A percentile compares a stretch with the other conserved stretches of the same genome.
These are phyloP conservation scores for Acanthurus lineatus DNA, from an alignment of 2,797 vertebrate genomes.

Conservation along the genomic window DNA sequence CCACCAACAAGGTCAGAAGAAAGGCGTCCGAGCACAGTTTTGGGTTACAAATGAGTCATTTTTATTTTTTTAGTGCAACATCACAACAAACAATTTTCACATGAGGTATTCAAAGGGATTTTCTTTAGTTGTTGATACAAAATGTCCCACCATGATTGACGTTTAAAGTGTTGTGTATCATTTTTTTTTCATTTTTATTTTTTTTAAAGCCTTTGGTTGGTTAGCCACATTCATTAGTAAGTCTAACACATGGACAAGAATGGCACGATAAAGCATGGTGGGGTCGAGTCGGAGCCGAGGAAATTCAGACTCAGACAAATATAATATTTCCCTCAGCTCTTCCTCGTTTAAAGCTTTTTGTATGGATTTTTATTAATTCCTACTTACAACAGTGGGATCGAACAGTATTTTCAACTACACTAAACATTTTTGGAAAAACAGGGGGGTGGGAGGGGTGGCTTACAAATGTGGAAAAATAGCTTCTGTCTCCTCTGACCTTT, in stretches of 20 bases:
- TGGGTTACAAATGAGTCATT: constrained; percentile 88
- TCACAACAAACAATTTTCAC: constrained; percentile 91
- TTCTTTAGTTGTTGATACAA: constrained; percentile 87
- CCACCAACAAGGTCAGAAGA: constrained; percentile 39
- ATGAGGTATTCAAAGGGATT: constrained; percentile 91
- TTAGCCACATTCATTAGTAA: constrained; percentile 89
- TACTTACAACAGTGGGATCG: constrained; percentile 86
- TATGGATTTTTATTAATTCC: constrained; percentile 81
- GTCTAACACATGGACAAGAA: constrained; percentile 86
- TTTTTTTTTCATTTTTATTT: constrained; percentile 27
- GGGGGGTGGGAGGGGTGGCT: constrained; percentile 67
- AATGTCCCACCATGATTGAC: constrained; percentile 90
- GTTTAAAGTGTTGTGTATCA: constrained; percentile 86
- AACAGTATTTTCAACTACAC: constrained; percentile 83
- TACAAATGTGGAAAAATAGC: constrained; percentile 88
- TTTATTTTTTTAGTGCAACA: constrained; percentile 91
- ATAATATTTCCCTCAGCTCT: constrained; percentile 75
- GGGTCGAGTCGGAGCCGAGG: constrained; percentile 76
- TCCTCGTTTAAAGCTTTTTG: constrained; percentile 83
- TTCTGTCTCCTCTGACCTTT: constrained; percentile 81
- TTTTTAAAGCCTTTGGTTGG: constrained; percentile 88
- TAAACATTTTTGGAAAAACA: constrained; percentile 80
- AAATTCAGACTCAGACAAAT: constrained; percentile 74
- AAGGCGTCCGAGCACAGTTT: constrained; percentile 38
- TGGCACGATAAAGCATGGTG: constrained; percentile 85